Percentiles rank a stretch among this genome's conserved stretches.
Conservation (phyloP, 2,113 vertebrate genomes). For the Neomonachus schauinslandi region DNA sequence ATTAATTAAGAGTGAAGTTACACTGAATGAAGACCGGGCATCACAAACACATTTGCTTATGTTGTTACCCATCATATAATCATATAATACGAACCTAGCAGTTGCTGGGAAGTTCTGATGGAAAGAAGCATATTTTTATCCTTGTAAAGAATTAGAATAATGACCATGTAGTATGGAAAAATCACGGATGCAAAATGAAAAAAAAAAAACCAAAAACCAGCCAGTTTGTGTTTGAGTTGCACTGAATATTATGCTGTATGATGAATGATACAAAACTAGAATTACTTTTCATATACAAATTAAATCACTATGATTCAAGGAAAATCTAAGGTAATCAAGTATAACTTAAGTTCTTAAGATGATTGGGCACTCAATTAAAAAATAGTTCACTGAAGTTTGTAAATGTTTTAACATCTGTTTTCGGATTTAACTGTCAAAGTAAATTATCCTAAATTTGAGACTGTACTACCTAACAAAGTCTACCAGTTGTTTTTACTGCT, state of each 20-base stretch:
- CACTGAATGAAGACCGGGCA: not conserved
- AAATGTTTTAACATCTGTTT: slow-evolving; percentile 74
- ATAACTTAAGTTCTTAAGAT: slow-evolving; percentile 56
- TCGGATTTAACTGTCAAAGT: slow-evolving; percentile 70
- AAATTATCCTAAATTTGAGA: slow-evolving; percentile 61
- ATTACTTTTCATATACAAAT: slow-evolving; percentile 51
- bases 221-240: not conserved
- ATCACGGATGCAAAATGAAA: not conserved
- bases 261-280: not conserved
- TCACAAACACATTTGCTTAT: not conserved
- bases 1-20: slow-evolving; percentile 8
- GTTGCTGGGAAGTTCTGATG: not conserved
- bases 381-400: slow-evolving; percentile 44
- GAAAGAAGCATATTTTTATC: slow-evolving; percentile 15
- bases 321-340: slow-evolving; percentile 60
- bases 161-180: not conserved
- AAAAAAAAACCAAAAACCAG: not conserved
- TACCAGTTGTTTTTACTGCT: slow-evolving; percentile 12
- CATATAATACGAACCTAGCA: not conserved
- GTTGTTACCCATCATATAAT: not conserved
- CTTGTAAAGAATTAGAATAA: slow-evolving; percentile 16
- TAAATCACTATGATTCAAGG: slow-evolving; percentile 51
- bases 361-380: slow-evolving; percentile 64
- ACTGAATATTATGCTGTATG: slow-evolving; percentile 6
- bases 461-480: not conserved